Evolutionary conservation across 1,140 invertebrate genomes (phyloP), one percentile per base, ranked within the genome.

Genomic region (Ceratina japonica): DNA sequence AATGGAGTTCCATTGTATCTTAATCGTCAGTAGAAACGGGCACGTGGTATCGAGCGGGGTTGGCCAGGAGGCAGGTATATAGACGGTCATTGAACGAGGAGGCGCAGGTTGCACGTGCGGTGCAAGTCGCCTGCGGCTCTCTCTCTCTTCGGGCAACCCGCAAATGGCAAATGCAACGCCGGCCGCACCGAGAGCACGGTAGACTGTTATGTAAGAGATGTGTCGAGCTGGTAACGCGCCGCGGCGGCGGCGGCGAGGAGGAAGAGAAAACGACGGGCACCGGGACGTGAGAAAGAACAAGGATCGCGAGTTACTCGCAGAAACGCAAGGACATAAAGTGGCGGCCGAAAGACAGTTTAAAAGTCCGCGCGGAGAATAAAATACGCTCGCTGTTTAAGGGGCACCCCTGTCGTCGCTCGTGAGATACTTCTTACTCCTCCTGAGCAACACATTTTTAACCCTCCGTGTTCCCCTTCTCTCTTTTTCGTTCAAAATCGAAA

Each of bases 201-300:
- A 70, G 76, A 64, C 52, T 78, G 72, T 89, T 89, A 84, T 82
- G 75, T 86, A 87, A 89, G 80, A 84, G 80, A 78, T 81, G 76
- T 73, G 65, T 84, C 71, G 68, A 52, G 52, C 75, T 37, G 58
- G 37, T 59, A 76, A 31, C 44, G 24, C n/a, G 24, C 7, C 13
- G 27, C 12, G 3, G 20, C 22, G n/a, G 24, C 7, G 7, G 27
- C 12, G 3, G 20, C 22, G n/a, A 62, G 22, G 27, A 52, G 24
- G n/a, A 62, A 13, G 24, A 52, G 24, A 22, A 13, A 66, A 52
- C 44, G 49, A 22, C 16, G 16, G 4, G 8, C 37, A 44, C 37
- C 37, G 37, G 52, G 49, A 12, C 44, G 44, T 1, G 44, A 24
- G 20, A 31, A 22, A 37, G 72, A n/a, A 37, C n/a, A 37, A 51